These are phyloP conservation scores for Polylopha cassiicola DNA, from an alignment of 2,888 invertebrate genomes.

Conservation along the genomic window DNA sequence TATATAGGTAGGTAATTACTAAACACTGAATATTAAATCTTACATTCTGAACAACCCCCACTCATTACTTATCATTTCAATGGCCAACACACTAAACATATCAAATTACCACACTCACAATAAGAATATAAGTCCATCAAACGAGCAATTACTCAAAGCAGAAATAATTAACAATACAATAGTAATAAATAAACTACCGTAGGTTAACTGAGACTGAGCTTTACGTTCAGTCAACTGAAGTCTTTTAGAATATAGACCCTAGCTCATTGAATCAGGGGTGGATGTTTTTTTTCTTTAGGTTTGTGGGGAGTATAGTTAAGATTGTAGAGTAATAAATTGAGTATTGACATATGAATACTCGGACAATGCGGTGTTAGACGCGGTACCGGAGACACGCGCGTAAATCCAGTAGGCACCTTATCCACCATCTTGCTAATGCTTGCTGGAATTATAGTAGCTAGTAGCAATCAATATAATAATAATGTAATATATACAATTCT, in stretches of 20 bases:
- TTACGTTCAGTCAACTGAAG: too few species aligned
- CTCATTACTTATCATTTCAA: too few species aligned
- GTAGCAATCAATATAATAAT: too few species aligned
- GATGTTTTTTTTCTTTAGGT: slow-evolving; percentile 13
- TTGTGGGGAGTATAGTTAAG: slow-evolving; percentile 23
- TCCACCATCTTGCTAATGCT: slow-evolving; percentile 50
- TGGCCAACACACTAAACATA: slow-evolving; percentile 5
- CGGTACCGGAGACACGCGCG: slow-evolving; percentile 40
- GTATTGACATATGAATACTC: slow-evolving; percentile 67
- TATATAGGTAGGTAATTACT: too few species aligned
- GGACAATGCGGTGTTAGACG: slow-evolving; percentile 56
- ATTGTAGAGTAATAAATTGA: slow-evolving; percentile 55
- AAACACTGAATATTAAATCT: too few species aligned
- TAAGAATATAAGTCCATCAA: slow-evolving; percentile 38
- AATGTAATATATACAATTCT: too few species aligned
- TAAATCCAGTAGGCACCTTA: slow-evolving; percentile 52
- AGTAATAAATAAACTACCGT: slow-evolving; percentile 56
- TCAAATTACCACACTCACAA: slow-evolving; percentile 16
- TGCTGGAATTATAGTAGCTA: slow-evolving; percentile 31
- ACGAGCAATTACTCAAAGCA: slow-evolving; percentile 57
- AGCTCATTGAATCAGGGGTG: slow-evolving; percentile 6
- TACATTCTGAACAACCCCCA: too few species aligned
- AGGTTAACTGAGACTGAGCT: too few species aligned
- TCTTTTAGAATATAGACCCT: slow-evolving; percentile 22
- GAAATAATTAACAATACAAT: slow-evolving; percentile 59